phyloP scores from a whole-genome alignment of 2,113 vertebrate species.

The Zingel zingel region DNA sequence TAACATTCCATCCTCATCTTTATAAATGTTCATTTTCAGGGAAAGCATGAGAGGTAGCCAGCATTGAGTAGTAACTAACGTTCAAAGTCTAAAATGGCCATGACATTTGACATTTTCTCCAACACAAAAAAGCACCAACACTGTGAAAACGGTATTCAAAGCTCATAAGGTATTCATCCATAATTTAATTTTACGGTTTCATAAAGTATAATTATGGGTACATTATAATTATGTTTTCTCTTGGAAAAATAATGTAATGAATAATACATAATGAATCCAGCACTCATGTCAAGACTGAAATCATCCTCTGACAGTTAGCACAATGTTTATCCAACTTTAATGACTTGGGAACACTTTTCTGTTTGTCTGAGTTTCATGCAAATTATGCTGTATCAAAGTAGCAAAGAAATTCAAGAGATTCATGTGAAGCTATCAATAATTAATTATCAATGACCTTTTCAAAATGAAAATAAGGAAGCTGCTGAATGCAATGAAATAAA shows the following conservation, averaged over 20 bases:
- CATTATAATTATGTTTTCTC: constrained; percentile 21
- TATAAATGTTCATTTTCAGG: constrained; percentile 3
- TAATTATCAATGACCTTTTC: constrained; percentile 51
- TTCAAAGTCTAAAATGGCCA: background rate
- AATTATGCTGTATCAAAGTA: background rate
- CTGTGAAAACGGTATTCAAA: background rate
- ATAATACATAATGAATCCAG: constrained; percentile 35
- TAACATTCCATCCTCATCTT: constrained; percentile 5
- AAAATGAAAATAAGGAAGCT: constrained; percentile 24
- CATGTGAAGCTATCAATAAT: constrained; percentile 21
- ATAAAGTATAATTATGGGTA: constrained; percentile 18
- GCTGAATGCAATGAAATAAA: background rate
- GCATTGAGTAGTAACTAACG: background rate
- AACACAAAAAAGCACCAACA: background rate
- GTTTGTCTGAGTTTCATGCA: constrained; percentile 22
- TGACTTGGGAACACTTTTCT: constrained; percentile 12
- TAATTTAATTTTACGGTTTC: constrained; percentile 4
- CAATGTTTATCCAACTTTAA: constrained; percentile 26
- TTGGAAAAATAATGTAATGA: constrained; percentile 32
- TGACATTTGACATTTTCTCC: background rate
- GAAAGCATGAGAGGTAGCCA: background rate
- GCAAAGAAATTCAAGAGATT: constrained; percentile 12
- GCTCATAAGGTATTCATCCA: background rate
- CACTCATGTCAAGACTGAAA: constrained; percentile 3
- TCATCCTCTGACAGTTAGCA: constrained; percentile 12